Evolutionary conservation across 2,113 vertebrate species (phyloP).

Genomic region (Tonatia bakeri): DNA sequence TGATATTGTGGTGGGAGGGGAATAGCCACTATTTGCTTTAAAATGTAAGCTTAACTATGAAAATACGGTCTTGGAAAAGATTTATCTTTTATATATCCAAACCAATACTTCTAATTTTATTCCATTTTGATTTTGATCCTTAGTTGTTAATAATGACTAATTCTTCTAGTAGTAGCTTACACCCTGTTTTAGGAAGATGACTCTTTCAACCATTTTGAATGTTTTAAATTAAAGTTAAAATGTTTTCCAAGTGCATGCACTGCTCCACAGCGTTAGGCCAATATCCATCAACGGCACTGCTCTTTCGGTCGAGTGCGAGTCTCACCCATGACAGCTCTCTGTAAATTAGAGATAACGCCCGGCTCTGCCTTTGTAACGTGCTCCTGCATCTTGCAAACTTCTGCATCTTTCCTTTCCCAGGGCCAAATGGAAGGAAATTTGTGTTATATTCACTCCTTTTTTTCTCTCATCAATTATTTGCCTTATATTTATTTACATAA

Average conservation of each 20-base stretch:
- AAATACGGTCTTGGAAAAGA: conserved; percentile 1
- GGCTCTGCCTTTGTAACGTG: conserved; percentile 39
- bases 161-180: neutral
- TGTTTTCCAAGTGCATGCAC: conserved; percentile 32
- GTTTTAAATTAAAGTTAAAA: conserved; percentile 66
- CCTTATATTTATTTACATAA: conserved; percentile 25
- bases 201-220: conserved; percentile 52
- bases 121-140: conserved; percentile 1
- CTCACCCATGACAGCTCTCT: conserved; percentile 68
- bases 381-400: conserved; percentile 22
- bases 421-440: conserved; percentile 9
- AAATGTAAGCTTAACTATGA: neutral
- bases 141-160: conserved; percentile 26
- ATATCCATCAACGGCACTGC: conserved; percentile 54
- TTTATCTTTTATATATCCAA: neutral
- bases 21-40: neutral
- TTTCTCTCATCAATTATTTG: conserved; percentile 14
- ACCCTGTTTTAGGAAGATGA: conserved; percentile 2
- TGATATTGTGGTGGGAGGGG: neutral
- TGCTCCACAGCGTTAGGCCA: conserved; percentile 55
- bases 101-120: neutral
- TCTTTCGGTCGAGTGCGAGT: conserved; percentile 49
- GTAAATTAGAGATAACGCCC: conserved; percentile 69
- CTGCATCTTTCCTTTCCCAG: conserved; percentile 38
- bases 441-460: neutral